Base-by-base conservation (phyloP, 2,113 vertebrate genomes). In the Paracanthobrama guichenoti region DNA sequence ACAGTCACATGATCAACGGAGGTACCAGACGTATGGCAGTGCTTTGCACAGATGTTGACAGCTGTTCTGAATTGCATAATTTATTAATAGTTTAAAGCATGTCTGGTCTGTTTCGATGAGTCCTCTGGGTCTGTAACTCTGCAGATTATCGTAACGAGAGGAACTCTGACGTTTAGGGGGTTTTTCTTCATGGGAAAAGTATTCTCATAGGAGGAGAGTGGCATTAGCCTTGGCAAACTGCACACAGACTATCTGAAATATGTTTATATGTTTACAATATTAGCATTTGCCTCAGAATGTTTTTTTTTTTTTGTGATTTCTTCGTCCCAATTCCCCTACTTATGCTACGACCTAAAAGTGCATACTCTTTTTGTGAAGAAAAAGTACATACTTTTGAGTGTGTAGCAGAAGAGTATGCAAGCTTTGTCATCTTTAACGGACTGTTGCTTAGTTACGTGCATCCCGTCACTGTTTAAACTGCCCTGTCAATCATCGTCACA, bases 1-100 rank as follows among this genome's bases (percentile, higher is more conserved):
- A 4, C 85, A 93, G 93, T 22, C 18, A 22, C 4, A 91, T 92
- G 77, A 91, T 97, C 59, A 93, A 92, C 62, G 95, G 92, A 95
- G 96, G 97, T 71, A 39, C 11, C 28, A n/a, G 2, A 16, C 20
- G 48, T 50, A 5, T 11, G 22, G 10, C 42, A 62, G 28, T 8
- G 44, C 35, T 39, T 24, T 20, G 14, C 3, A 69, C 20, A 69
- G n/a, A 26, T 74, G 28, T 10, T 31, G 62, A 20, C 3, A 71
- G 18, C 67, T 6, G 67, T n/a, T 67, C 18, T 44, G 18, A n/a
- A 44, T 44, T 69, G 31, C 39, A 10, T 18, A 39, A 3, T 44
- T 7, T 24, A 46, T 42, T 46, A 24, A 72, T 44, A 44, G 69
- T 72, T 24, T 24, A 10, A 28, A 57, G 8, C 6, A 35, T 60